Evolutionary conservation across 1,140 invertebrate genomes (phyloP), one percentile per base, ranked within the genome.

Genomic region (Drosophila burlai): DNA sequence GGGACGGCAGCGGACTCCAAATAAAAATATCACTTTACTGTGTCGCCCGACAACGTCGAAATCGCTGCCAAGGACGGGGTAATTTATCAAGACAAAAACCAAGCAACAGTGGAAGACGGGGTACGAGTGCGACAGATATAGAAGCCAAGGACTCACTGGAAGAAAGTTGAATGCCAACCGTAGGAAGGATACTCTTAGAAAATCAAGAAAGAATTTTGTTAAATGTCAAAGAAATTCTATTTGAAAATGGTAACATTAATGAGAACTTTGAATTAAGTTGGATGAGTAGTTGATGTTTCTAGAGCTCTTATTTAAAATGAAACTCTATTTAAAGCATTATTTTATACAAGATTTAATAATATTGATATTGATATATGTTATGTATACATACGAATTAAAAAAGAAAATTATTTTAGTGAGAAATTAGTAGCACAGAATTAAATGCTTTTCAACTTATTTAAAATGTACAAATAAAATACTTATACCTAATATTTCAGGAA

Each of bases 1-100:
- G 31, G 15, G 16, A 40, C 11, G 40, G 21, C 45, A 49, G 34
- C 52, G 67, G 49, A 57, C 62, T 82, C 83, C 67, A 78, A 89
- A 89, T 89, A 89, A 90, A 89, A 89, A 89, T 89, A 89, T 89
- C 84, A 89, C 84, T 89, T 89, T 89, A 89, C 84, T 84, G 65
- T 89, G 84, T 89, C 84, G 81, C 81, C 57, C 76, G 60, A 77
- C 76, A 66, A 80, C 72, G 65, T 50, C 67, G 72, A 80, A 81
- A 74, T 83, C 83, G 66, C 83, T 75, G 81, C 81, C 84, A 87
- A 87, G 84, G 84, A 89, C 84, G 84, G 78, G 84, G 84, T 89
- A 89, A 89, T 89, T 89, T 89, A 89, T 89, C 84, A 89, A 89
- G 84, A 89, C 84, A 89, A 89, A 89, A 90, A 90, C 73, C 78